phyloP scores from a whole-genome alignment of 1,140 invertebrate genomes.

The Papilio xuthus region DNA sequence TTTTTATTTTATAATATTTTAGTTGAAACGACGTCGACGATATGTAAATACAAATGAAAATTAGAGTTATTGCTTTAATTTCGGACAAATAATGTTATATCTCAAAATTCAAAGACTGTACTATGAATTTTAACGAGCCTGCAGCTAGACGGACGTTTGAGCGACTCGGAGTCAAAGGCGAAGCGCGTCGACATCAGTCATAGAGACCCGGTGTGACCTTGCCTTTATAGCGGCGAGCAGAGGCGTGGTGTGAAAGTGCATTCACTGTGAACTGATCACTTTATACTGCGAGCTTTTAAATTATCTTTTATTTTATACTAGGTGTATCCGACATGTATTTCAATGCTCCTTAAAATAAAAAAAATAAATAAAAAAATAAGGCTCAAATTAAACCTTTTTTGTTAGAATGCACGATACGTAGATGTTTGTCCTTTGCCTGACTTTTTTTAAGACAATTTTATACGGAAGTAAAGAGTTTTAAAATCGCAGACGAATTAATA shows the following conservation, averaged over 20 bases:
- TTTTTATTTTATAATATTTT: too few species aligned
- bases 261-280: constrained; percentile 45
- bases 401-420: too few species aligned
- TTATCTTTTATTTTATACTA: background rate
- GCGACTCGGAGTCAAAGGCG: constrained; percentile 73
- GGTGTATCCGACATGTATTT: background rate
- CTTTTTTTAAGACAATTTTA: constrained; percentile 35
- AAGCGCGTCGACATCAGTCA: constrained; percentile 71
- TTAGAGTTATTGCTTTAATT: background rate
- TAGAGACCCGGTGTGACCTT: constrained; percentile 60
- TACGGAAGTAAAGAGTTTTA: constrained; percentile 49
- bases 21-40: too few species aligned
- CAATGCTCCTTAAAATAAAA: too few species aligned
- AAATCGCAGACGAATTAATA: constrained; percentile 63
- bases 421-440: background rate
- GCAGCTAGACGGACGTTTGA: constrained; percentile 61
- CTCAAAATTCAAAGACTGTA: constrained; percentile 34
- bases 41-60: background rate
- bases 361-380: too few species aligned
- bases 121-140: constrained; percentile 59
- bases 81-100: constrained; percentile 3
- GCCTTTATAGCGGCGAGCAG: constrained; percentile 50
- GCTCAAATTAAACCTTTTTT: too few species aligned
- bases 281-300: background rate
- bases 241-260: constrained; percentile 47